Percentiles rank a stretch among this genome's conserved stretches.
phyloP scores from a whole-genome alignment of 2,888 invertebrate genomes.

The Andrena minutula region DNA sequence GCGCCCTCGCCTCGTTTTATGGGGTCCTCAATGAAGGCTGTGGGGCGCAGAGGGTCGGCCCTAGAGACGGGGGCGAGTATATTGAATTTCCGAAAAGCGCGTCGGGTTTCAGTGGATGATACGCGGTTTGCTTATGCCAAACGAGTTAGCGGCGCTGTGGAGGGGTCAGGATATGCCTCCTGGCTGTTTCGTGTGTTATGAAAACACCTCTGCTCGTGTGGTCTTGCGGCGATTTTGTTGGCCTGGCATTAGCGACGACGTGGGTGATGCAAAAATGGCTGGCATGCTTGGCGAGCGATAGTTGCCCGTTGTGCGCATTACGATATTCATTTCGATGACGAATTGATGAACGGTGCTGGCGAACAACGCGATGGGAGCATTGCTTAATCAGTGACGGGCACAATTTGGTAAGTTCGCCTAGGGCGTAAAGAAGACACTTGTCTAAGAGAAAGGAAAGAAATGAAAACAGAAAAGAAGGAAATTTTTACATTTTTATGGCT shows the following conservation, averaged over 20 bases:
- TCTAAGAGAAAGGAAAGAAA: neutral
- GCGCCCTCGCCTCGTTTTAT: constrained; percentile 46
- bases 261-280: neutral
- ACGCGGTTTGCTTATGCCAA: constrained; percentile 76
- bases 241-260: neutral
- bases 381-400: neutral
- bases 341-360: neutral
- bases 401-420: too few species aligned
- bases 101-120: constrained; percentile 80
- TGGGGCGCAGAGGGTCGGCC: constrained; percentile 58
- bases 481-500: too few species aligned
- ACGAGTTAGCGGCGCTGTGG: constrained; percentile 73
- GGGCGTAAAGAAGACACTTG: neutral
- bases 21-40: constrained; percentile 45
- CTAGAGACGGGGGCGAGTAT: constrained; percentile 69
- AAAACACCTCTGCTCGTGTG: constrained; percentile 37
- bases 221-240: constrained; percentile 1
- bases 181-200: constrained; percentile 46
- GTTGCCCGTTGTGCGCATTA: neutral
- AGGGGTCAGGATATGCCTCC: constrained; percentile 44
- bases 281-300: neutral
- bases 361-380: neutral
- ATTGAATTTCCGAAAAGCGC: constrained; percentile 82
- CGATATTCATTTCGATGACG: neutral
- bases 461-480: neutral